Evolutionary conservation across 23 tunicate genomes (phyloP), one percentile per base, ranked within the genome.

Genomic region (Diplosoma virens): DNA sequence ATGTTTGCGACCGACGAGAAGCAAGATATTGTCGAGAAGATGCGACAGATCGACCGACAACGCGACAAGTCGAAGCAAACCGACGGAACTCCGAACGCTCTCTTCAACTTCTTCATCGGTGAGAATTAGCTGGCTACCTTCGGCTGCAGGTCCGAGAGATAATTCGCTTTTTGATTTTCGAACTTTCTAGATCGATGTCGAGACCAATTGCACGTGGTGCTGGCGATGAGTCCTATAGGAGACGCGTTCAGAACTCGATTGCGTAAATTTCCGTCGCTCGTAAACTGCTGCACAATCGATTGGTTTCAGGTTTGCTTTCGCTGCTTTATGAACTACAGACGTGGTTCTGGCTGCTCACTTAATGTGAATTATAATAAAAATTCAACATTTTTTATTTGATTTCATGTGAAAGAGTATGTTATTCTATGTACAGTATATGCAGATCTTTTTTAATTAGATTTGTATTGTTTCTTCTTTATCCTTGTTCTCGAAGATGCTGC

Each of bases 211-310:
- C 99, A 94, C 71, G 78, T 94, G 28, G 89, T 94, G 16, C 80
- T 94, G 32, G 99, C 95, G 0, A 87, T 94, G 95, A 82, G 90
- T 58, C 91, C 90, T 16, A 94, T 94, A 30, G 99, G 99, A 50
- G 99, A 94, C 53, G 84, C 99, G 2, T 88, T 94, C 76, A 47
- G 95, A 34, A 83, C 84, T 30, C 73, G 99, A 59, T 66, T 87
- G 33, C 35, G 99, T 26, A 88, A 87, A 47, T 94, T 94, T 54
- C 99, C 99, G 1, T 94, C 99, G 1, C 87, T 94, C 17, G 95
- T 94, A 33, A 94, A 94, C 63, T 94, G 99, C 59, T 94, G 99
- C 66, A 94, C 99, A 9, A 94, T 94, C 65, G 91, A 94, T 36
- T 94, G 99, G 99, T 94, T 94, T 84, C 99, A 94, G 94, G 97